A percentile compares a stretch with the other conserved stretches of the same genome.
phyloP scores from a whole-genome alignment of 2,888 invertebrate genomes.

The Chrysolina americana region DNA sequence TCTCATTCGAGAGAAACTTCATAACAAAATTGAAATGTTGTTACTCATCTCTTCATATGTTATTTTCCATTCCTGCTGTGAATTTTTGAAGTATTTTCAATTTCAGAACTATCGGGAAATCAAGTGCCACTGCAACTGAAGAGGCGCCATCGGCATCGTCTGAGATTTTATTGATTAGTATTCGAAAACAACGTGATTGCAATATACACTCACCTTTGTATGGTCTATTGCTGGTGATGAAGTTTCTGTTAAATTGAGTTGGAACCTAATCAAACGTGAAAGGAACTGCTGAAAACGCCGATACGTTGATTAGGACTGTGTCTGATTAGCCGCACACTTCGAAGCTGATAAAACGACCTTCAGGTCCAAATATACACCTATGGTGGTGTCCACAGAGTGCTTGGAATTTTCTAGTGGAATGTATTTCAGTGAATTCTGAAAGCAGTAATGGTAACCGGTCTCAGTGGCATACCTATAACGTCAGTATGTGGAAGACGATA shows the following conservation, averaged over 20 bases:
- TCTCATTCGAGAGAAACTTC: too few relatives aligned
- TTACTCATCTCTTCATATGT: too few relatives aligned
- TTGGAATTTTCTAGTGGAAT: too few relatives aligned
- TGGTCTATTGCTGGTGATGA: background rate
- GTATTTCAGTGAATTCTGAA: too few relatives aligned
- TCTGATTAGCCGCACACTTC: too few relatives aligned
- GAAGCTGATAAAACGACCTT: too few relatives aligned
- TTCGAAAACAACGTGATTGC: constrained; percentile 22
- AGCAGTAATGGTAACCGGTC: too few relatives aligned
- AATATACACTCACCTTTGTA: constrained; percentile 22
- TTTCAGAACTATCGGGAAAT: constrained; percentile 38
- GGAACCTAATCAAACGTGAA: constrained; percentile 52
- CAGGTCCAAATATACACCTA: too few relatives aligned
- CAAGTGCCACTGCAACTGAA: constrained; percentile 37
- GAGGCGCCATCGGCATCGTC: constrained; percentile 22
- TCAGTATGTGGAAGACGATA: too few relatives aligned
- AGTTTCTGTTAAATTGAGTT: constrained; percentile 49
- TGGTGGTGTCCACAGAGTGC: too few relatives aligned
- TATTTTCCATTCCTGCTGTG: constrained; percentile 12
- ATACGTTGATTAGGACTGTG: constrained; percentile 43
- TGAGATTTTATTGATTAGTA: constrained; percentile 29
- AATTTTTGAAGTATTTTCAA: constrained; percentile 37
- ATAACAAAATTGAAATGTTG: too few relatives aligned
- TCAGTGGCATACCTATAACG: too few relatives aligned
- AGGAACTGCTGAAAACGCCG: constrained; percentile 53